phyloP scores from a whole-genome alignment of 2,797 vertebrate species.

The Xiphorhynchus erythropygius region DNA sequence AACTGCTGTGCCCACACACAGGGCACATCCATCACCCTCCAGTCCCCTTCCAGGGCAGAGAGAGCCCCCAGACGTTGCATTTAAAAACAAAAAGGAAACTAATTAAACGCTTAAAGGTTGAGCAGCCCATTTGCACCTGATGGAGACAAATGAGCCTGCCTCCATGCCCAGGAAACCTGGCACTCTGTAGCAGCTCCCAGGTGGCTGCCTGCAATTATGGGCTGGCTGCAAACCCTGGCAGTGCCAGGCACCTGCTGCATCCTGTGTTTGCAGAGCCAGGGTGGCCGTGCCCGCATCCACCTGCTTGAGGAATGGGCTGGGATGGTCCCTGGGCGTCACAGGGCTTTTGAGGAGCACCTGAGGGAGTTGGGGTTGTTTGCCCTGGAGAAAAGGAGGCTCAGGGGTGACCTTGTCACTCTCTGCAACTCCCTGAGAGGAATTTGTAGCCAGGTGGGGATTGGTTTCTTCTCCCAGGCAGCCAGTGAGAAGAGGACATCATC shows the following conservation, averaged over 20 bases:
- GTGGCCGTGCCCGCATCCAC: not conserved
- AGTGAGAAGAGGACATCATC: fast-evolving
- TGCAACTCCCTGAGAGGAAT: not conserved
- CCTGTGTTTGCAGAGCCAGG: not conserved
- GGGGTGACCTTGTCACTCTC: fast-evolving
- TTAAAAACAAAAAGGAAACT: constrained; percentile 39
- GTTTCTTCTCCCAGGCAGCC: not conserved
- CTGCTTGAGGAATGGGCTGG: fast-evolving
- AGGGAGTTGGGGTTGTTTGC: not conserved
- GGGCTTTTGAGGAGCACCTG: fast-evolving
- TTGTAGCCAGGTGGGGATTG: fast-evolving
- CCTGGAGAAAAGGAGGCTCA: not conserved
- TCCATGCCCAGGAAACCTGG: not conserved
- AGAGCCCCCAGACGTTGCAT: not conserved
- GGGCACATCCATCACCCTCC: not conserved
- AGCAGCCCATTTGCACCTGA: constrained; percentile 21
- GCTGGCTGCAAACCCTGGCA: not conserved
- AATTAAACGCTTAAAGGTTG: constrained; percentile 58
- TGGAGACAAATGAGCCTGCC: constrained; percentile 16
- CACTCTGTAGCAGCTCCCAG: not conserved
- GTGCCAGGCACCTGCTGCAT: not conserved
- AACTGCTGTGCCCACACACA: not conserved
- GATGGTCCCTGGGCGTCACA: not conserved
- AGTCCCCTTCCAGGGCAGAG: not conserved
- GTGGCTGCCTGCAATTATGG: not conserved